Evolutionary conservation across 2,888 invertebrate genomes (phyloP).

Genomic region (Dynastes tityus): DNA sequence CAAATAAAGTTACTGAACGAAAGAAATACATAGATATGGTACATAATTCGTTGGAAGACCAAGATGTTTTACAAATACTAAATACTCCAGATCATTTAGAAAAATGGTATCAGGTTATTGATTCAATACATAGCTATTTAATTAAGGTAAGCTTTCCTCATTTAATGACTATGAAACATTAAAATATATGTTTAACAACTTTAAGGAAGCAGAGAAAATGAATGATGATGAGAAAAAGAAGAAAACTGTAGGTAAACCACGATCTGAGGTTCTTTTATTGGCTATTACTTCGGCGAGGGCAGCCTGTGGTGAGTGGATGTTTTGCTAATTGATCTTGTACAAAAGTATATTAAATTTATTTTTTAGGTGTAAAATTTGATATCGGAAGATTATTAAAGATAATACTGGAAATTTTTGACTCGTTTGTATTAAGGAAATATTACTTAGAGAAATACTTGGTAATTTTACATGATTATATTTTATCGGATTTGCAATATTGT

Average conservation of each 20-base stretch:
- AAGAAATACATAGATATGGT: slow-evolving; percentile 71
- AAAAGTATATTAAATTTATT: background rate
- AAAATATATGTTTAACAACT: slow-evolving; percentile 22
- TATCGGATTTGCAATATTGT: slow-evolving; percentile 73
- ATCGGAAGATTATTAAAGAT: slow-evolving; percentile 69
- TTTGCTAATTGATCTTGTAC: background rate
- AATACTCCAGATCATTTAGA: slow-evolving; percentile 68
- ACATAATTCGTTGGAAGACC: slow-evolving; percentile 70
- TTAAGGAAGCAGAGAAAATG: slow-evolving; percentile 74
- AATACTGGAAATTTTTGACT: slow-evolving; percentile 69
- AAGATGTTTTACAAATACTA: slow-evolving; percentile 69
- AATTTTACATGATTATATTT: slow-evolving; percentile 73
- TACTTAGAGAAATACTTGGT: slow-evolving; percentile 73
- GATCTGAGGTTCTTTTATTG: slow-evolving; percentile 65
- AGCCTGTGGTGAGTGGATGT: slow-evolving; percentile 62
- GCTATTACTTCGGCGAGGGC: slow-evolving; percentile 71
- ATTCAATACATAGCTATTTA: slow-evolving; percentile 53
- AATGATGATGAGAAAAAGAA: slow-evolving; percentile 70
- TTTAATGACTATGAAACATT: slow-evolving; percentile 22
- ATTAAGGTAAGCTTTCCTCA: slow-evolving; percentile 58
- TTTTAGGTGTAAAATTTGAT: slow-evolving; percentile 68
- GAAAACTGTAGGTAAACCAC: slow-evolving; percentile 61
- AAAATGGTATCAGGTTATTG: slow-evolving; percentile 71
- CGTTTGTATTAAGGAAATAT: slow-evolving; percentile 62
- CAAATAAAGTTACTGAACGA: slow-evolving; percentile 70